Percentiles rank a stretch among this genome's conserved stretches.
Conservation (phyloP, 1,140 invertebrate genomes). For the Tetramorium simillimum region DNA sequence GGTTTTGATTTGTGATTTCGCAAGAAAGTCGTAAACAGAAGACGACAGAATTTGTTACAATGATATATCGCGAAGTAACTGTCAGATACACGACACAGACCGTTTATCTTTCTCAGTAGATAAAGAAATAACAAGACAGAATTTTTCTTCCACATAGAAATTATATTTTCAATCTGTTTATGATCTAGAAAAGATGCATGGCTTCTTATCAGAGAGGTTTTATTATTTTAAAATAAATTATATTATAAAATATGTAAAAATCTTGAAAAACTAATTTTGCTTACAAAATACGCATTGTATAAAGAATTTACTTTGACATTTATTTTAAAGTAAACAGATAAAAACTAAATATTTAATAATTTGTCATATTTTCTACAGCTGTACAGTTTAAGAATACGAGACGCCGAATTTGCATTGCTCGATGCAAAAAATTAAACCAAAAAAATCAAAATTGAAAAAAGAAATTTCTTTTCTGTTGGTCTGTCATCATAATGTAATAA, state of each 20-base stretch:
- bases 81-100: background rate
- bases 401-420: background rate
- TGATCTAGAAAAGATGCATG: background rate
- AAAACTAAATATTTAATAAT: constrained; percentile 9
- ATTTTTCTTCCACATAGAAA: background rate
- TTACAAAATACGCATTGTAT: background rate
- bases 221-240: background rate
- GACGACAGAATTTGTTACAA: constrained; percentile 6
- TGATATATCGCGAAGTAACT: constrained; percentile 1
- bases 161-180: constrained; percentile 8
- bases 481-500: background rate
- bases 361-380: background rate
- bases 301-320: background rate
- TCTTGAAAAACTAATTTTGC: background rate
- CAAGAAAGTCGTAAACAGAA: background rate
- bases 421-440: background rate
- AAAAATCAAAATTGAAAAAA: background rate
- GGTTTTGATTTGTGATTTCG: constrained; percentile 4
- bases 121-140: background rate
- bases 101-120: background rate
- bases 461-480: background rate
- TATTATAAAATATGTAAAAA: too few relatives aligned
- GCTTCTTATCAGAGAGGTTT: background rate
- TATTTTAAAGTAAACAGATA: background rate
- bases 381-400: background rate